Conservation (phyloP, 2,113 vertebrate species). For the Danio rerio region DNA sequence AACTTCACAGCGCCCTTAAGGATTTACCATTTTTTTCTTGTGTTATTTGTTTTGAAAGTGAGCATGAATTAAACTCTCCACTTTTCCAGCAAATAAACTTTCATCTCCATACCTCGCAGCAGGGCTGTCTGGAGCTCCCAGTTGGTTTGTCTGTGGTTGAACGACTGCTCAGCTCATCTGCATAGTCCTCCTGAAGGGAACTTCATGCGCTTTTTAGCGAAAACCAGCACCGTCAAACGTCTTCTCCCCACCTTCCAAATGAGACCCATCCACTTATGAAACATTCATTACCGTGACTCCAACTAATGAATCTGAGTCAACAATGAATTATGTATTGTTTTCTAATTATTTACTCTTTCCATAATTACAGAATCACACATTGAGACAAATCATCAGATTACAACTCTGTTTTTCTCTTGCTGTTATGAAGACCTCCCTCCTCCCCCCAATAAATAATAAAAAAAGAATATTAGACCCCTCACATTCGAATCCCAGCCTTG, state of each 20-base stretch:
- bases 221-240: neutral
- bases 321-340: conserved; percentile 81
- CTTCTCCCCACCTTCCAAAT: conserved; percentile 37
- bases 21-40: neutral
- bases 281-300: conserved; percentile 71
- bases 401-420: conserved; percentile 51
- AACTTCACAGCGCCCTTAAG: neutral
- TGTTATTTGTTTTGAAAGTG: conserved; percentile 1
- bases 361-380: conserved; percentile 76
- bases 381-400: conserved; percentile 74
- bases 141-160: conserved; percentile 26
- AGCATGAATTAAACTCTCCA: conserved; percentile 17
- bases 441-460: neutral
- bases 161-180: conserved; percentile 2
- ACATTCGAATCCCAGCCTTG: neutral
- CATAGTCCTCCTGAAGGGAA: conserved; percentile 7
- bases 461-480: neutral
- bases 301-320: conserved; percentile 75
- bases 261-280: conserved; percentile 65
- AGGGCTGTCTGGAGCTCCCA: conserved; percentile 27
- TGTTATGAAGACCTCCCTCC: conserved; percentile 12
- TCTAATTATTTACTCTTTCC: conserved; percentile 75
- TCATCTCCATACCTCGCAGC: conserved; percentile 37
- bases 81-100: conserved; percentile 9
- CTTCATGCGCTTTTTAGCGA: conserved; percentile 1